Evolutionary conservation across 2,888 invertebrate species (phyloP), one percentile per base, ranked within the genome.

Genomic region (Ennomos erosarius): DNA sequence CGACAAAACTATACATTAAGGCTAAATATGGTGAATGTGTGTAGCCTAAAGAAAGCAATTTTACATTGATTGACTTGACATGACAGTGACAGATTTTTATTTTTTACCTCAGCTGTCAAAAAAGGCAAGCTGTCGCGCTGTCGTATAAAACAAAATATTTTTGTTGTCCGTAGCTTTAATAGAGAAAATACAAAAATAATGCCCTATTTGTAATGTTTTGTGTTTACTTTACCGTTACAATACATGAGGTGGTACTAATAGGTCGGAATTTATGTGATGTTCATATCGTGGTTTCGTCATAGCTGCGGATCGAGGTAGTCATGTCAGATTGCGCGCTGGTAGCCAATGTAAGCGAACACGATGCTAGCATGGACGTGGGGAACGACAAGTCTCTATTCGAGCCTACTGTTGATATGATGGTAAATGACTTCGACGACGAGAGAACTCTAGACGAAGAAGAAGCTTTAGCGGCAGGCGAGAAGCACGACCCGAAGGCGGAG

Each of bases 381-480:
- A 90, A 87, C 85, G 93, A 93, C 74, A 92, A 92, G 82, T 88
- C 93, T 73, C 93, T 96, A 77, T 98, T 98, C 93, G 98, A 98
- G 88, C 98, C 98, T 65, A 95, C 97, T 68, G 96, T 98, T 82
- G 98, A 98, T 88, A 98, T 99, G 98, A 96, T 99, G 94, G 96
- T 98, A 67, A 97, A 99, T 94, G 99, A 99, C 89, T 98, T 97
- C 90, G 99, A 99, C 88, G 99, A 99, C 93, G 99, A 99, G 85
- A 95, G 97, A 84, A 99, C 99, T 64, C 86, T 99, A 82, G 99
- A 98, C 85, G 99, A 99, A 92, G 99, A 99, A 93, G 99, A 99
- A 93, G 98, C 98, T 49, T 89, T 98, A 83, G 98, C 98, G 71
- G 97, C 97, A 74, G 95, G 96, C 66, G 97, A 97, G 88, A 92